A percentile compares a stretch with the other conserved stretches of the same genome.
Evolutionary conservation across 2,888 invertebrate species (phyloP).

Genomic region (Ypsolopha scabrella): DNA sequence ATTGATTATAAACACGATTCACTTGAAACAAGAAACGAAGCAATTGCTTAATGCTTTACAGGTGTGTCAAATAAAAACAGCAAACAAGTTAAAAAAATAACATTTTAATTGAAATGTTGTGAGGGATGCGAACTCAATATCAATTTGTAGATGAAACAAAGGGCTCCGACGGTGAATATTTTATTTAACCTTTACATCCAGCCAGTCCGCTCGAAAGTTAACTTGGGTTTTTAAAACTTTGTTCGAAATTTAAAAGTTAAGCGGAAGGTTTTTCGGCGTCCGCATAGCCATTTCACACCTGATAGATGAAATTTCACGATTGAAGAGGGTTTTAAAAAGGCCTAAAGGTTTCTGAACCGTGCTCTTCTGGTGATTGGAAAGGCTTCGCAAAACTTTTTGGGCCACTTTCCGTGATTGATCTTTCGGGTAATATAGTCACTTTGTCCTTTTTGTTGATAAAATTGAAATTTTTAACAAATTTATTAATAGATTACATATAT

Average conservation of each 20-base stretch:
- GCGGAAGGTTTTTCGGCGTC: slow-evolving; percentile 31
- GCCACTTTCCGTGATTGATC: slow-evolving; percentile 8
- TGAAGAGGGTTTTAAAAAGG: slow-evolving; percentile 61
- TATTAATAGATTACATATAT: no score
- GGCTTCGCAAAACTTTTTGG: slow-evolving; percentile 19
- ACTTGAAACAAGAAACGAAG: no score
- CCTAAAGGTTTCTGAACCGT: slow-evolving; percentile 28
- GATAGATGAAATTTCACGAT: slow-evolving; percentile 63
- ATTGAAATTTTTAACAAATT: no score
- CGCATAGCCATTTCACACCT: slow-evolving; percentile 46
- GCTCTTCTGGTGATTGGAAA: no score
- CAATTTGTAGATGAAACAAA: slow-evolving; percentile 47
- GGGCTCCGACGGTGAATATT: slow-evolving; percentile 42
- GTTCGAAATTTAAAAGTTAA: slow-evolving; percentile 36
- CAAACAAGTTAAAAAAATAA: neutral
- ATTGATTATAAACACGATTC: no score
- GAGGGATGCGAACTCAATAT: slow-evolving; percentile 43
- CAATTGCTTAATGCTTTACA: neutral
- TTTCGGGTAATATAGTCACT: neutral
- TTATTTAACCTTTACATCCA: slow-evolving; percentile 35
- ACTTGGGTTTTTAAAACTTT: slow-evolving; percentile 68
- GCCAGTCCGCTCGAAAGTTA: slow-evolving; percentile 43
- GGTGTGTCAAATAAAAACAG: neutral
- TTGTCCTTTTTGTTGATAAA: neutral
- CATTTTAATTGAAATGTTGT: neutral